Evolutionary conservation across 2,797 vertebrate species (phyloP).

Genomic region (Hydrophis major): DNA sequence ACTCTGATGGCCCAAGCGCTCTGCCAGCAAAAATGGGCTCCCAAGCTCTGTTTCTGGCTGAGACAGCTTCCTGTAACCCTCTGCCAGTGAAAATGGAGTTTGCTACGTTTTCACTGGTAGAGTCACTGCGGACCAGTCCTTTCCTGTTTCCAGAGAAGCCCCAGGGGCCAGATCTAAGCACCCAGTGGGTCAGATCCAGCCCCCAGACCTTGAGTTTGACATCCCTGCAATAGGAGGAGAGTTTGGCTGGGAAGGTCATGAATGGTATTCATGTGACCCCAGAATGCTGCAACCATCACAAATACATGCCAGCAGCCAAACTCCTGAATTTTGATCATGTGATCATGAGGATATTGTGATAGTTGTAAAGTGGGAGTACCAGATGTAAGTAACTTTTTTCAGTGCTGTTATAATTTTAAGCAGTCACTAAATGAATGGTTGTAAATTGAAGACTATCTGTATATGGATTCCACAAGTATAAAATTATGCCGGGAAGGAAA

Average conservation of each 20-base stretch:
- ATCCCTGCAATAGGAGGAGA: background rate
- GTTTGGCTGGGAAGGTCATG: background rate
- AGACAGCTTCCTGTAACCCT: background rate
- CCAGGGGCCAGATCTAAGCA: background rate
- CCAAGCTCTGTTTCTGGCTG: background rate
- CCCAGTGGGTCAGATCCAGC: accelerated
- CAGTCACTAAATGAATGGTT: background rate
- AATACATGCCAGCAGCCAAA: background rate
- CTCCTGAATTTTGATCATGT: background rate
- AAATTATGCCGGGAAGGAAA: background rate
- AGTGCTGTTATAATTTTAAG: background rate
- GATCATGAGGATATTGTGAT: background rate
- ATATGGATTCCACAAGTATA: background rate
- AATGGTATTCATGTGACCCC: background rate
- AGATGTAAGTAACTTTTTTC: background rate
- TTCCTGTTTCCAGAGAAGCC: background rate
- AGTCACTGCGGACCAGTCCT: background rate
- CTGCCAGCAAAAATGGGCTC: background rate
- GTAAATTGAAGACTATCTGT: background rate
- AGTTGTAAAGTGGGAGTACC: background rate
- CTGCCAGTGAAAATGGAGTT: background rate
- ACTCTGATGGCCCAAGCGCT: background rate
- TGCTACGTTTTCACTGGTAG: background rate
- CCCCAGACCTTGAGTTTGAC: background rate
- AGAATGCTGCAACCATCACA: background rate